Evolutionary conservation across 2,113 vertebrate species (phyloP).

Genomic region (Catagonus wagneri): DNA sequence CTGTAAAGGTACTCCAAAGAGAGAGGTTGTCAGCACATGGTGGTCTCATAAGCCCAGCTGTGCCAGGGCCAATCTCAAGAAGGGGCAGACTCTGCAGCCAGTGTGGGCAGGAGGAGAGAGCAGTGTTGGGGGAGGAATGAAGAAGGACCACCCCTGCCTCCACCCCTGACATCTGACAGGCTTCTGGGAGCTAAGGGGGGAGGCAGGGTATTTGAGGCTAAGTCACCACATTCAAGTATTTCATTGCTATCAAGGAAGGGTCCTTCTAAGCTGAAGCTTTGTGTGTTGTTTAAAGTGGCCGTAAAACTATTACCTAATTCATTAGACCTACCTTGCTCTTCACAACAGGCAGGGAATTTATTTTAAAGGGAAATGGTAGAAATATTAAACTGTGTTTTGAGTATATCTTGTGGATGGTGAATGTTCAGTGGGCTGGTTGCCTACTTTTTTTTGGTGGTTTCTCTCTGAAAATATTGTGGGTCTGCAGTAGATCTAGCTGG

Average conservation of each 20-base stretch:
- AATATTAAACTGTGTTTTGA: neutral
- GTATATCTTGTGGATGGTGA: neutral
- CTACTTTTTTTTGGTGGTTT: neutral
- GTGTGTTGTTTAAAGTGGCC: neutral
- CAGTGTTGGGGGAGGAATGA: neutral
- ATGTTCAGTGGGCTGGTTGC: neutral
- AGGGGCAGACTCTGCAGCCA: neutral
- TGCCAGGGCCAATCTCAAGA: neutral
- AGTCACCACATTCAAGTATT: neutral
- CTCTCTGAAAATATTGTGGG: neutral
- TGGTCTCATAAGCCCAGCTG: neutral
- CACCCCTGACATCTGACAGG: neutral
- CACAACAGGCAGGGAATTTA: neutral
- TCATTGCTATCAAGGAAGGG: neutral
- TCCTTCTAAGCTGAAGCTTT: neutral
- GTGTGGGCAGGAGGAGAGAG: neutral
- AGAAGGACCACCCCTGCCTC: neutral
- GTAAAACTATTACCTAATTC: neutral
- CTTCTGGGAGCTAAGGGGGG: too few relatives aligned
- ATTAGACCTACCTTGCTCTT: neutral
- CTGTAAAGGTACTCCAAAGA: neutral
- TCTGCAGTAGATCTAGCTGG: neutral
- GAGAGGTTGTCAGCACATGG: neutral
- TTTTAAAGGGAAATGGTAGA: slow-evolving; percentile 27
- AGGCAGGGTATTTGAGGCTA: neutral